Conservation (phyloP, 2,888 invertebrate species). For the Sclerodermus sp. region DNA sequence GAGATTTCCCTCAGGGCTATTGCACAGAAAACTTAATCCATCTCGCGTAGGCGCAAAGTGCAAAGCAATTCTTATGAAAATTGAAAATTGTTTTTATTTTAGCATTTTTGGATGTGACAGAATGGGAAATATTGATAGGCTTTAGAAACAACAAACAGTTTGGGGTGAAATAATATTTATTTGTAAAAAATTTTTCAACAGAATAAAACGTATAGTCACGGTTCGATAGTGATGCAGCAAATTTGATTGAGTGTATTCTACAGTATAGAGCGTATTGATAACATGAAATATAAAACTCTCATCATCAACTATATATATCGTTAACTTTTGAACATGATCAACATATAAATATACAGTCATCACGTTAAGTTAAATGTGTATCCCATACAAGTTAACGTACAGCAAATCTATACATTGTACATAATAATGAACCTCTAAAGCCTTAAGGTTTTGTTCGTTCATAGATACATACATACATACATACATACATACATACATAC, state of each 20-base stretch:
- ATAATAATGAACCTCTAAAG: slow-evolving; percentile 18
- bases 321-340: slow-evolving; percentile 11
- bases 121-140: no score
- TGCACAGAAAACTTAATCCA: no score
- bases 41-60: no score
- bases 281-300: slow-evolving; percentile 56
- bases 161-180: slow-evolving; percentile 41
- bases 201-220: slow-evolving; percentile 32
- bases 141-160: no score
- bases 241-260: slow-evolving; percentile 29
- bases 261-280: slow-evolving; percentile 38
- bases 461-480: slow-evolving; percentile 31
- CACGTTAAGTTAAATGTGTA: slow-evolving; percentile 38
- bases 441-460: slow-evolving; percentile 7
- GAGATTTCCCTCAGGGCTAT: no score
- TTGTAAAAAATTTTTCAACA: slow-evolving; percentile 38
- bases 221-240: slow-evolving; percentile 32
- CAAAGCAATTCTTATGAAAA: no score
- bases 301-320: slow-evolving; percentile 48
- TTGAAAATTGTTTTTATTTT: no score
- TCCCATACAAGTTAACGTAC: slow-evolving; percentile 29
- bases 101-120: no score
- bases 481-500: slow-evolving; percentile 29
- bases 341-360: slow-evolving; percentile 48
- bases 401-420: slow-evolving; percentile 36